Evolutionary conservation across 2,113 vertebrate species (phyloP), one percentile per base, ranked within the genome.

Genomic region (Tauraco erythrolophus): DNA sequence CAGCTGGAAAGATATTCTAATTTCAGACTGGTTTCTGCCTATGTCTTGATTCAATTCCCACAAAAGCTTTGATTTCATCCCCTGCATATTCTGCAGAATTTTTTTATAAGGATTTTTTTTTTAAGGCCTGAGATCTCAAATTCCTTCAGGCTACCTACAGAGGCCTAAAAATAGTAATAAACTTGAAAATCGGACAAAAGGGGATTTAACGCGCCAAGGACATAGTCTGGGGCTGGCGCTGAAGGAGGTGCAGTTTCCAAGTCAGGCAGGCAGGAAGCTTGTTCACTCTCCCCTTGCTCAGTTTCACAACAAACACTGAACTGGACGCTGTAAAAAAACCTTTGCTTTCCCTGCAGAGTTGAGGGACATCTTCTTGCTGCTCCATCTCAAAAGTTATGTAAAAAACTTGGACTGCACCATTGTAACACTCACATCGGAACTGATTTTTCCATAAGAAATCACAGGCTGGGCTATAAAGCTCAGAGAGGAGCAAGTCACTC

Each of bases 91-190:
- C 91, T 89, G 69, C 45, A 92, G 45, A 53, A 6, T 18, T 19
- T 71, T 79, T 87, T 71, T 51, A 66, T 19, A 68, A 16, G 31
- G 8, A 5, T 53, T 61, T 56, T 51, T 84, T 78, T 71, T 80
- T 80, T 14, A 88, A 71, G 39, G 37, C 65, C 83, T 83, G 41
- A 82, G 70, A 85, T 90, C 83, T 84, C 41, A 77, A 41, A 84
- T 91, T 92, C 80, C 90, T 95, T 66, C 69, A 84, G 83, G 89
- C 64, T 88, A 84, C 77, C 93, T 93, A 91, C 28, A 84, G 43
- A 94, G 35, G 35, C 54, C 87, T 96, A 88, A 92, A 95, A 95
- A 93, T 88, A 96, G 77, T 9, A 79, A 58, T 17, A 70, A 89
- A 88, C 25, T 43, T 62, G 53, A 89, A 79, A 96, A 85, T n/a